Evolutionary conservation across 2,113 vertebrate species (phyloP).

Genomic region (Odocoileus hemionus): DNA sequence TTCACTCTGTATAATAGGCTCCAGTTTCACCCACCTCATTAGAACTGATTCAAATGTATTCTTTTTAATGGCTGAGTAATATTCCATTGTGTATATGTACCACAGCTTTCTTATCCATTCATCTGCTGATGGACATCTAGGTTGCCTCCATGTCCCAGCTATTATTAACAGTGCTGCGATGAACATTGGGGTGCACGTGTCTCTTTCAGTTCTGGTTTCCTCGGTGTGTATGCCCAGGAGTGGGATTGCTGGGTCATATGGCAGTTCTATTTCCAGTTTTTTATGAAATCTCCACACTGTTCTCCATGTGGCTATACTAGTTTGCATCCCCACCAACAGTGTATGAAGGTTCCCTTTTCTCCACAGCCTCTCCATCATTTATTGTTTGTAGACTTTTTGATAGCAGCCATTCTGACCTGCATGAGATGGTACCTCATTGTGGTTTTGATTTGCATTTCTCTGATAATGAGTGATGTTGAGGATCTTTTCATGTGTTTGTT

Average conservation of each 20-base stretch:
- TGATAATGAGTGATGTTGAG: neutral
- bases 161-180: neutral
- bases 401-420: neutral
- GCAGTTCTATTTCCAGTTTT: neutral
- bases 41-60: neutral
- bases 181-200: rapidly evolving
- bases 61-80: neutral
- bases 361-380: neutral
- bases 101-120: neutral
- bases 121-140: neutral
- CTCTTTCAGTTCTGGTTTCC: neutral
- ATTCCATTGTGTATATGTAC: neutral
- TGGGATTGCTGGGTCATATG: neutral
- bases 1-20: neutral
- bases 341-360: neutral
- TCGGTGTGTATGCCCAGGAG: neutral
- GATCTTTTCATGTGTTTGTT: neutral
- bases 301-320: neutral
- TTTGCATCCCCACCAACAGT: neutral
- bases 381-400: neutral
- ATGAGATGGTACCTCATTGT: neutral
- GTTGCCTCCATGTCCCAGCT: neutral
- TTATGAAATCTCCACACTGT: neutral
- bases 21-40: neutral
- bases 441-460: neutral